These are phyloP conservation scores for Serrognathus titanus DNA, from an alignment of 2,888 invertebrate species.

Conservation along the genomic window DNA sequence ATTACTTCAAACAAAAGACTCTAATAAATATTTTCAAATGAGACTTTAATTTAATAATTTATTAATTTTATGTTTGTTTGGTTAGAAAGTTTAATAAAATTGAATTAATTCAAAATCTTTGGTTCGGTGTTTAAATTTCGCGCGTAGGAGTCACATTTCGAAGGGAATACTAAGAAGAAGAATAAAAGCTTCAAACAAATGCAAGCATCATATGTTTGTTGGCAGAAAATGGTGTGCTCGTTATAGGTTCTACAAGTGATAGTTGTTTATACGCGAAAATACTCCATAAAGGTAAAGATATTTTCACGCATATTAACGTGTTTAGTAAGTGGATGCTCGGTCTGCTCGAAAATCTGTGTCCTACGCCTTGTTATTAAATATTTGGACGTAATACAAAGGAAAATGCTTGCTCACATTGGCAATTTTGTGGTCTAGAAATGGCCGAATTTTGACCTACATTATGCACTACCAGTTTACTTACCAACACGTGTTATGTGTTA, in stretches of 20 bases:
- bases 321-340: conserved; percentile 14
- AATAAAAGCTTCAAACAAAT: conserved; percentile 30
- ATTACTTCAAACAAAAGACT: no score
- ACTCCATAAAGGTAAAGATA: conserved; percentile 38
- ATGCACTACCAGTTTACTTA: conserved; percentile 33
- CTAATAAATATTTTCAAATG: no score
- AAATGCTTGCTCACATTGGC: conserved; percentile 46
- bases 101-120: no score
- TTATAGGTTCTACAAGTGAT: conserved; percentile 30
- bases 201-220: conserved; percentile 48
- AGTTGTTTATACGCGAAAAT: conserved; percentile 33
- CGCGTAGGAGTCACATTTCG: conserved; percentile 13
- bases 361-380: conserved; percentile 17
- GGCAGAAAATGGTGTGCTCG: conserved; percentile 48
- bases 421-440: conserved; percentile 45
- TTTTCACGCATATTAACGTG: conserved; percentile 21
- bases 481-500: conserved; percentile 15
- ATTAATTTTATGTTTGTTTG: no score
- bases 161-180: conserved; percentile 22
- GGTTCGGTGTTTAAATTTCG: conserved; percentile 11
- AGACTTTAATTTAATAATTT: no score
- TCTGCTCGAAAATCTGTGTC: conserved; percentile 8
- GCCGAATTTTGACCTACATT: conserved; percentile 53
- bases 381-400: conserved; percentile 20
- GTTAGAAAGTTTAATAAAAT: no score